Evolutionary conservation across 1,140 invertebrate genomes (phyloP), one percentile per base, ranked within the genome.

Genomic region (Drosophila saltans): DNA sequence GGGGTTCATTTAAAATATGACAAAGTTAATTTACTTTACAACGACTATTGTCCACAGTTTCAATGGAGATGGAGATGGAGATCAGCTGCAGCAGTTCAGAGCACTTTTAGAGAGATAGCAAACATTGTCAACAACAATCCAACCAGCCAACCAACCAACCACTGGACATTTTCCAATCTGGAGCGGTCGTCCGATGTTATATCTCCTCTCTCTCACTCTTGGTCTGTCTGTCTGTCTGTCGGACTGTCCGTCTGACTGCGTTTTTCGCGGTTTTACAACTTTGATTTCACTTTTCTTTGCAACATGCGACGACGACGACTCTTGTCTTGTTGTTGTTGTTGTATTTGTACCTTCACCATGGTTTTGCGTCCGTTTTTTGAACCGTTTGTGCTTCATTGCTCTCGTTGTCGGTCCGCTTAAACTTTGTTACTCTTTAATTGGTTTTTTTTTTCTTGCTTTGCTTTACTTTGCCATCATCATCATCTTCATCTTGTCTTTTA

Each of bases 231-330:
- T 69, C 48, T 65, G 48, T 57, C 58, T 67, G 70, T 75, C 76
- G 65, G 76, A 65, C 72, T 88, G 83, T 71, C 84, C 89, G 84
- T 59, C 84, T 88, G 80, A 89, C 84, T 88, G 84, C 84, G 84
- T 88, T 88, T 88, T 88, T 89, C 84, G 84, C 84, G 84, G 85
- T 89, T 89, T 89, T 89, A 89, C 84, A 89, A 89, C 84, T 89
- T 90, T 89, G 85, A 89, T 89, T 89, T 89, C 80, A 90, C 88
- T 90, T 90, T 90, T 91, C 86, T 90, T 78, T 88, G 80, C 80
- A 84, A 89, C 84, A 89, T 88, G 84, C 84, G 80, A 88, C 73
- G 66, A 56, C 71, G 16, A 16, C 16, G 16, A 16, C 16, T 16
- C 16, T 16, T 16, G 16, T 67, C 48, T 78, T 11, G 52, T 56